A percentile compares a stretch with the other conserved stretches of the same genome.
These are phyloP conservation scores for Octopus sinensis DNA, from an alignment of 1,140 invertebrate species.

Conservation along the genomic window DNA sequence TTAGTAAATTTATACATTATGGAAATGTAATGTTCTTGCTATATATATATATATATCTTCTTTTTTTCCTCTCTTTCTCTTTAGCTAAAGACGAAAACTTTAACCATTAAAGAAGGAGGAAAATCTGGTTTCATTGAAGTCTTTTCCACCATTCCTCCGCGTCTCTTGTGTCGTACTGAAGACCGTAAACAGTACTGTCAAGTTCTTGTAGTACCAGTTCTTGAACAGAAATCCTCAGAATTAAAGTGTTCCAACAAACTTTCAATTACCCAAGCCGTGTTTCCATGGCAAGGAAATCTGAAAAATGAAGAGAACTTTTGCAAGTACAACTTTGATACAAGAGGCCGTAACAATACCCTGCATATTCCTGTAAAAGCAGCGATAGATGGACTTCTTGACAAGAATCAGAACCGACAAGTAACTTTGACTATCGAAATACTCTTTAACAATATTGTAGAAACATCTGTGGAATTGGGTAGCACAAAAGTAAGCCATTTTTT, in stretches of 20 bases:
- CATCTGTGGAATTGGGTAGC: conserved; percentile 19
- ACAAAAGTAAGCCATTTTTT: conserved; percentile 26
- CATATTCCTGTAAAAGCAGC: conserved; percentile 33
- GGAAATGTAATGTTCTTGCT: too few species aligned
- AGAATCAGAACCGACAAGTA: conserved; percentile 28
- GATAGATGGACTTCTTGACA: conserved; percentile 37
- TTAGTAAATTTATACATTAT: too few species aligned
- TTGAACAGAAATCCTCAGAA: conserved; percentile 29
- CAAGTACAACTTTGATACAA: conserved; percentile 24
- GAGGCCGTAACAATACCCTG: conserved; percentile 23
- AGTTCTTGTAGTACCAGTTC: conserved; percentile 22
- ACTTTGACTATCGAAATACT: conserved; percentile 23
- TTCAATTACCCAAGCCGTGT: conserved; percentile 34
- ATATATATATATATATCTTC: too few species aligned
- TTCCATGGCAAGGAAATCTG: conserved; percentile 23
- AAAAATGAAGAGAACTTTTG: conserved; percentile 22
- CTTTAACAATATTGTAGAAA: conserved; percentile 9
- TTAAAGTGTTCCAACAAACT: conserved; percentile 30
- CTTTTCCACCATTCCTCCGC: conserved; percentile 29
- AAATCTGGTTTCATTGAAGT: conserved; percentile 23
- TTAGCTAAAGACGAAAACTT: conserved; percentile 20
- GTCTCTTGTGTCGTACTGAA: conserved; percentile 30
- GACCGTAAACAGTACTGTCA: conserved; percentile 34
- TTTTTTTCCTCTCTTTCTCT: not conserved
- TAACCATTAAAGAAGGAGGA: conserved; percentile 36